Base-by-base conservation (phyloP, 2,113 vertebrate species). In the Heteronetta atricapilla region DNA sequence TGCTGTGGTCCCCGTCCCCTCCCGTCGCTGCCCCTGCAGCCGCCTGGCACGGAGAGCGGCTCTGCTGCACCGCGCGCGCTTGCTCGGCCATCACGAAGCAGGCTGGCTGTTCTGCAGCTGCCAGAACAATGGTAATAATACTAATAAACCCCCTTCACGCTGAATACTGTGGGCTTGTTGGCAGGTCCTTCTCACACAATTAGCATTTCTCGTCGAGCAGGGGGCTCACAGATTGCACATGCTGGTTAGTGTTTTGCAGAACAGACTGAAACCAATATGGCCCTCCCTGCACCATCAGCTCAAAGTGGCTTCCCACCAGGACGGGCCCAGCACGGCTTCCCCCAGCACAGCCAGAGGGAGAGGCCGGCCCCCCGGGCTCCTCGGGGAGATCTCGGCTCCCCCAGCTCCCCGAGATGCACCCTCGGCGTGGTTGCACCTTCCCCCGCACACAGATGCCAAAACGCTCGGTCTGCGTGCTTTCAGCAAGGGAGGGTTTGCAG, bases 241-340 rank as follows among this genome's bases (percentile, higher is more conserved):
- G 85, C 96, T 83, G 95, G 36, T 68, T 58, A 38, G 91, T 68
- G 89, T 93, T 97, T 95, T 93, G 93, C 94, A 93, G 91, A 95
- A 95, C 96, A 97, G 95, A 96, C 96, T 81, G 96, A 94, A 60
- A 84, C 90, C 95, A 93, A 91, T 95, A 90, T 95, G 96, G 96
- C 93, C 93, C 82, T 92, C 72, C 86, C 86, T 67, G 87, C 68
- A 85, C 82, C 88, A 58, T 64, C 94, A 38, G 96, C 94, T 74
- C 5, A 70, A 80, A 91, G 88, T 2, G 93, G 59, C 88, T 90
- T 81, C 76, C 64, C 90, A 56, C 91, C 64, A 52, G 90, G 75
- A 67, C 2, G 14, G 67, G 31, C 48, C 58, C 94, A 60, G 86
- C 89, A 18, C 1, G 72, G 60, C 60, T 56, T 33, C 70, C 56